These are phyloP conservation scores for Thymallus thymallus DNA, from an alignment of 2,113 vertebrate species.

Conservation along the genomic window DNA sequence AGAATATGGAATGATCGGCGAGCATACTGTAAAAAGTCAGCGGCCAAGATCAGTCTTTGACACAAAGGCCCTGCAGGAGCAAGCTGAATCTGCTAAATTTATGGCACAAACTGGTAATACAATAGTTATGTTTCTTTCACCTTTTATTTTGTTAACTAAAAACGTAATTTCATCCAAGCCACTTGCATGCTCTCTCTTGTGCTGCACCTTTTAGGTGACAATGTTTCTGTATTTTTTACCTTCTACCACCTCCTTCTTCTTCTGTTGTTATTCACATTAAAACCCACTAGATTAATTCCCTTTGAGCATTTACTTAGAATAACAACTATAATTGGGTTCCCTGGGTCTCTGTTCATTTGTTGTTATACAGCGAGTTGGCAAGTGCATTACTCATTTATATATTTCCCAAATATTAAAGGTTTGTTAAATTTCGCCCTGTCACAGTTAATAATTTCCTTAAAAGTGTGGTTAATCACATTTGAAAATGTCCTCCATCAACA, in stretches of 20 bases:
- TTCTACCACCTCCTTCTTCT: constrained; percentile 79
- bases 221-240: constrained; percentile 79
- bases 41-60: constrained; percentile 99
- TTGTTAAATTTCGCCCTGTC: constrained; percentile 45
- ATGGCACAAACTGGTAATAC: constrained; percentile 99
- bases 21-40: constrained; percentile 99
- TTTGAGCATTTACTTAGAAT: constrained; percentile 58
- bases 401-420: constrained; percentile 57
- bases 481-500: constrained; percentile 50
- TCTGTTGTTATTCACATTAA: constrained; percentile 74
- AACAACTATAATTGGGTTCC: constrained; percentile 60
- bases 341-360: constrained; percentile 61
- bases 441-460: constrained; percentile 60
- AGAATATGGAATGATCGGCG: constrained; percentile 99
- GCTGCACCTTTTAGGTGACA: constrained; percentile 92
- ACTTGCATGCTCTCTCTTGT: constrained; percentile 98
- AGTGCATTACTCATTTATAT: constrained; percentile 42
- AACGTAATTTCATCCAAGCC: constrained; percentile 96
- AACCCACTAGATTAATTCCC: constrained; percentile 50
- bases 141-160: constrained; percentile 88
- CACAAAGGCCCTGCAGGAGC: constrained; percentile 99
- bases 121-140: constrained; percentile 91
- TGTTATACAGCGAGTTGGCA: constrained; percentile 53
- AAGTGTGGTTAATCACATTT: constrained; percentile 47
- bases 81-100: constrained; percentile 99